Evolutionary conservation across 2,797 vertebrate genomes (phyloP), one percentile per base, ranked within the genome.

Genomic region (Dermochelys coriacea): DNA sequence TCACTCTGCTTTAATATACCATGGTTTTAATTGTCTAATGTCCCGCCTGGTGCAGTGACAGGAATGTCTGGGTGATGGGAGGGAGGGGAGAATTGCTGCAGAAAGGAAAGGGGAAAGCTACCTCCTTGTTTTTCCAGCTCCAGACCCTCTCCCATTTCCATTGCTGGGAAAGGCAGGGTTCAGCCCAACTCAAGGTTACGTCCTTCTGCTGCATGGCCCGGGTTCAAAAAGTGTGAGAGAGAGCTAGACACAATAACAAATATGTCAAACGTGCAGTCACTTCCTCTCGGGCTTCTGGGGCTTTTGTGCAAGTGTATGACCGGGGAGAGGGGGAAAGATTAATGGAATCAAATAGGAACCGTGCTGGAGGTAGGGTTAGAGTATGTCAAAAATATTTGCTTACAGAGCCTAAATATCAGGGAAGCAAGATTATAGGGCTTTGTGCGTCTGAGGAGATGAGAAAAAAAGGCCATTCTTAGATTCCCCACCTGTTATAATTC

Each of bases 71-170:
- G 18, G 77, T 27, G 52, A 87, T 91, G 92, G 59, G 93, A 91
- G 95, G 94, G 95, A 91, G 34, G 21, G 31, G 96, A 98, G 97
- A 93, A 98, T 97, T 85, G 91, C 98, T 97, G 97, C 97, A 97
- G 91, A 86, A 74, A 94, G 94, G 75, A 94, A 96, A 91, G 91
- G 95, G 93, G 93, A 96, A 93, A 95, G 90, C 96, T 92, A 85
- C 90, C 84, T 96, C 80, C 95, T 95, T 91, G 90, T 86, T 96
- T 25, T 94, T 95, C 92, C 91, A 96, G 85, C 89, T 80, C 55
- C 88, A 18, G 71, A 34, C 92, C 89, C 86, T 85, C 59, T 94
- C 94, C 91, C 87, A 0, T 55, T 88, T 64, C 89, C 94, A 51
- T 77, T 1, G 59, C 92, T 95, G 96, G 95, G 95, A 96, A 97